These are phyloP conservation scores for Neotragus pygmaeus DNA, from an alignment of 2,113 vertebrate genomes.

Conservation along the genomic window DNA sequence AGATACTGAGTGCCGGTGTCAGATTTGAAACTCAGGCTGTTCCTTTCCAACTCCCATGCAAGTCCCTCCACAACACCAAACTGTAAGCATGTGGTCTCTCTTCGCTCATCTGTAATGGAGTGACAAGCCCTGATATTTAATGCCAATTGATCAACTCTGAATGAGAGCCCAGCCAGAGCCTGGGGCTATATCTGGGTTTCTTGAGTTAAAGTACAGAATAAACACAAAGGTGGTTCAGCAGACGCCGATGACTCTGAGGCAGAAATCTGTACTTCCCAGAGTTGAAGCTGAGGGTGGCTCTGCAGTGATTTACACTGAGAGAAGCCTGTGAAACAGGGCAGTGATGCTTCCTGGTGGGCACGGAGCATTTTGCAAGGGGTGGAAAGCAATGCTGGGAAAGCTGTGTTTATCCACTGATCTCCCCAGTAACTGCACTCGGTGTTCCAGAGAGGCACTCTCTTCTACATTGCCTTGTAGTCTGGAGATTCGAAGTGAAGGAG, in stretches of 20 bases:
- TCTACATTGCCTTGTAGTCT: background rate
- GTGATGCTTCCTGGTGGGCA: background rate
- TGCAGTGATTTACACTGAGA: background rate
- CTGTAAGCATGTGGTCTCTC: too few relatives aligned
- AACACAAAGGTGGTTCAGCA: background rate
- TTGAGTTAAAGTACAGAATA: background rate
- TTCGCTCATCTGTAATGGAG: background rate
- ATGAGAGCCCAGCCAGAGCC: background rate
- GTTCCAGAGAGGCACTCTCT: too few relatives aligned
- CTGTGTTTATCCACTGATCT: background rate
- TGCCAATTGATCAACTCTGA: background rate
- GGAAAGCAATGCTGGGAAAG: background rate
- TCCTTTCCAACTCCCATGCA: background rate
- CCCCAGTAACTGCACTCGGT: too few relatives aligned
- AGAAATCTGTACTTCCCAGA: background rate
- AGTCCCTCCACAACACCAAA: too few relatives aligned
- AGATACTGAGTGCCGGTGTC: background rate
- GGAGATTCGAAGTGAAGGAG: background rate
- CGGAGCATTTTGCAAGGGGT: background rate
- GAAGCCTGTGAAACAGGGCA: background rate
- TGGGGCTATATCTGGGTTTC: background rate
- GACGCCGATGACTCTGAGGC: too few relatives aligned
- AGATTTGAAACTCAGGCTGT: background rate
- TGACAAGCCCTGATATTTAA: background rate
- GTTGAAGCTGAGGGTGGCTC: background rate